A percentile compares a stretch with the other conserved stretches of the same genome.
Conservation (phyloP, 2,113 vertebrate genomes). For the Asarcornis scutulata region DNA sequence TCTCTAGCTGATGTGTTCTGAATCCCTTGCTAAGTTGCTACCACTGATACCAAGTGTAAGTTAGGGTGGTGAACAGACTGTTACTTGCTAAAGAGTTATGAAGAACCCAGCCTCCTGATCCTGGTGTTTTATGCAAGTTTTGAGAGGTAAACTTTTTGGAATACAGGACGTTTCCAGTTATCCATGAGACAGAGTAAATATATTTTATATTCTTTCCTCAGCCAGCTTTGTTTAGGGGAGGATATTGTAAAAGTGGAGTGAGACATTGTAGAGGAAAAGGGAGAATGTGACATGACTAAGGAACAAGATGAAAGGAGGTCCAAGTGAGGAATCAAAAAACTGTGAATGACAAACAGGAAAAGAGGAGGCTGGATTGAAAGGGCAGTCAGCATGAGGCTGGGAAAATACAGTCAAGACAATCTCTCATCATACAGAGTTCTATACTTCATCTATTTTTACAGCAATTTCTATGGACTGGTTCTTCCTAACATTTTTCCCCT, state of each 20-base stretch:
- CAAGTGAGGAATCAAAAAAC: background rate
- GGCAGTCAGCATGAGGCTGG: background rate
- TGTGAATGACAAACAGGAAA: background rate
- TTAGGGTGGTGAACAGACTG: background rate
- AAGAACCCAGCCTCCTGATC: background rate
- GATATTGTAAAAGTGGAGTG: background rate
- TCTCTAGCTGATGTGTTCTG: background rate
- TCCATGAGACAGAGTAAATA: background rate
- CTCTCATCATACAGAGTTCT: background rate
- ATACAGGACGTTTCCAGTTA: background rate
- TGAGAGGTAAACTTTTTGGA: background rate
- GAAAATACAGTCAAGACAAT: background rate
- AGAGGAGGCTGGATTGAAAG: background rate
- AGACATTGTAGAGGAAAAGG: background rate
- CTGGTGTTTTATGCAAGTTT: background rate
- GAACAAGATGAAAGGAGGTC: background rate
- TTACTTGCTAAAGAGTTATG: background rate
- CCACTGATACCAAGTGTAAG: background rate
- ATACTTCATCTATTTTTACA: background rate
- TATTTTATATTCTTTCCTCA: background rate
- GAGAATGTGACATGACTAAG: background rate
- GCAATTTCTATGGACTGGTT: background rate
- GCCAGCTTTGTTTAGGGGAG: background rate
- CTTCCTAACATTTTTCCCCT: background rate
- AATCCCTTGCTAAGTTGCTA: background rate